These are phyloP conservation scores for Anticlea derivata DNA, from an alignment of 2,888 invertebrate species.

Conservation along the genomic window DNA sequence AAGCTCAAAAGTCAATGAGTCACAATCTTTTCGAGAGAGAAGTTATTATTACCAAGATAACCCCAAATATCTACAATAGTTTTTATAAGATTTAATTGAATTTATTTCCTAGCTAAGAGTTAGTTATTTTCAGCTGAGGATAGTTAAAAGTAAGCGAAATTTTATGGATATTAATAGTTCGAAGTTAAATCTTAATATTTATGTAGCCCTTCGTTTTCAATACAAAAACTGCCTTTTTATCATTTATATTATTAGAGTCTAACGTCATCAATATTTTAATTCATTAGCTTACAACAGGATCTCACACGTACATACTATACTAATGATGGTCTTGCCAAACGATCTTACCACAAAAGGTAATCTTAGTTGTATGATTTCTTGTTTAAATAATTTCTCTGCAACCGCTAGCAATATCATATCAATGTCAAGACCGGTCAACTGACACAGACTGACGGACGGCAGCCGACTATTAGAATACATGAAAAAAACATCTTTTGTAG, in stretches of 20 bases:
- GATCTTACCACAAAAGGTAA: constrained; percentile 5
- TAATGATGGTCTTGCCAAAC: constrained; percentile 12
- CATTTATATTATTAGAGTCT: constrained; percentile 46
- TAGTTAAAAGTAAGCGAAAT: constrained; percentile 71
- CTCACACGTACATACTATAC: too few relatives aligned
- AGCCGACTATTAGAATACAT: not conserved
- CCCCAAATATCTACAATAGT: constrained; percentile 33
- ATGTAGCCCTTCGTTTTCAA: constrained; percentile 42
- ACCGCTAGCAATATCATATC: too few relatives aligned
- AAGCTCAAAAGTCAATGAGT: constrained; percentile 73
- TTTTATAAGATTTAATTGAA: constrained; percentile 37
- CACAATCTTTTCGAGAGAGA: constrained; percentile 32
- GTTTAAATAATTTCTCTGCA: too few relatives aligned
- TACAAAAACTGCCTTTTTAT: constrained; percentile 54
- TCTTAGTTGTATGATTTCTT: too few relatives aligned
- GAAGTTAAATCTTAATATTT: constrained; percentile 41
- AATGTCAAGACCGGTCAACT: not conserved
- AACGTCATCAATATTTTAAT: constrained; percentile 48
- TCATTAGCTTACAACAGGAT: constrained; percentile 25
- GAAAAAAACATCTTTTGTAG: constrained; percentile 2
- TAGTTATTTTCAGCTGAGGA: constrained; percentile 57
- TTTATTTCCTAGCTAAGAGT: constrained; percentile 64
- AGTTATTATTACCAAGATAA: constrained; percentile 30
- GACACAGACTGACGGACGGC: not conserved
- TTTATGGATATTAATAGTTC: constrained; percentile 62